phyloP scores from a whole-genome alignment of 1,140 invertebrate genomes.

The Caenorhabditis briggsae region DNA sequence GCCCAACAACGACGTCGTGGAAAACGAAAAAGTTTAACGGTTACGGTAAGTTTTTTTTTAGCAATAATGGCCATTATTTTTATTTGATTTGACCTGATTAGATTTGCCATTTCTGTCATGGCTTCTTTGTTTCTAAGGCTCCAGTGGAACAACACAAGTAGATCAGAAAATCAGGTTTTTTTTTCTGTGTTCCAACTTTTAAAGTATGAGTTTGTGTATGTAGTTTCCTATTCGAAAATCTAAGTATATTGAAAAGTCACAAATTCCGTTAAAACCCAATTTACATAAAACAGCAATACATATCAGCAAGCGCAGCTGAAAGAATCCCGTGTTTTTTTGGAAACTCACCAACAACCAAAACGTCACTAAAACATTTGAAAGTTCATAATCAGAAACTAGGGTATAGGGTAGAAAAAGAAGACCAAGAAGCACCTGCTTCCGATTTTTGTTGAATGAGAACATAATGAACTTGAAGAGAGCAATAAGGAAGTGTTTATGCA shows the following conservation, averaged over 20 bases:
- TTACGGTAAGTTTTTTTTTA: constrained; percentile 11
- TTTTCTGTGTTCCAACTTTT: neutral
- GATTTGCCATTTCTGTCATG: constrained; percentile 16
- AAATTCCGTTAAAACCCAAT: neutral
- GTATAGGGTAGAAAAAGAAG: neutral
- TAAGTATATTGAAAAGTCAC: neutral
- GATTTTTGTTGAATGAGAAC: neutral
- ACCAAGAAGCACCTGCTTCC: constrained; percentile 28
- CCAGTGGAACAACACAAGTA: neutral
- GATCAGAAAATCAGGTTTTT: neutral
- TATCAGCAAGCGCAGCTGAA: constrained; percentile 10
- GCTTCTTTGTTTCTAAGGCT: constrained; percentile 6
- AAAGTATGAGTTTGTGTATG: neutral
- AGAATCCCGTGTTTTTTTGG: neutral
- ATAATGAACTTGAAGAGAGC: neutral
- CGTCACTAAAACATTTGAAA: neutral
- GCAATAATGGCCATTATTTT: neutral
- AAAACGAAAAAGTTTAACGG: constrained; percentile 44
- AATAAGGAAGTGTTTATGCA: neutral
- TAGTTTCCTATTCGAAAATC: neutral
- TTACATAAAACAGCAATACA: neutral
- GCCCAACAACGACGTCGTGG: constrained; percentile 27
- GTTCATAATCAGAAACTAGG: neutral
- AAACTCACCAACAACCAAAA: constrained; percentile 20
- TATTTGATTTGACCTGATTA: neutral